Evolutionary conservation across 2,888 invertebrate genomes (phyloP).

Genomic region (Mythimna ferrago): DNA sequence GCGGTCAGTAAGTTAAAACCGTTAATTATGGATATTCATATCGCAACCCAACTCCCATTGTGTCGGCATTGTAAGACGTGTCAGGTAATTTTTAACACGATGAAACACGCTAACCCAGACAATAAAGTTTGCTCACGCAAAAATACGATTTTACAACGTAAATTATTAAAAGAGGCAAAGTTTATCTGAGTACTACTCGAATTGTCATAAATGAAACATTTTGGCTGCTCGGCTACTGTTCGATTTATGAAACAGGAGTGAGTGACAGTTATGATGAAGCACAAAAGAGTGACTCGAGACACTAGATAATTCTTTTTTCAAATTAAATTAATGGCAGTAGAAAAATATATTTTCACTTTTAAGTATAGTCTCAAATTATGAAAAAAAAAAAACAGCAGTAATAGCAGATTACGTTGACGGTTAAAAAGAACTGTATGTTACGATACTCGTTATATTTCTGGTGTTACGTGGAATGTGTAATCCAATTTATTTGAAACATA

Average conservation of each 20-base stretch:
- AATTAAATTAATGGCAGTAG: background rate
- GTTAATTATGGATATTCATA: slow-evolving; percentile 41
- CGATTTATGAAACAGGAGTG: background rate
- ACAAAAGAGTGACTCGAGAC: background rate
- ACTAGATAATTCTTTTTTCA: background rate
- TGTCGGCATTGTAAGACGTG: slow-evolving; percentile 55
- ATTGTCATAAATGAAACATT: background rate
- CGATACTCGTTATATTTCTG: slow-evolving; percentile 24
- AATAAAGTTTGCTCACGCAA: slow-evolving; percentile 50
- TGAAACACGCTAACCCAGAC: slow-evolving; percentile 43
- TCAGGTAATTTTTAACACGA: slow-evolving; percentile 64
- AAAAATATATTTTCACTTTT: slow-evolving; percentile 6
- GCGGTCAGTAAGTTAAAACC: slow-evolving; percentile 1
- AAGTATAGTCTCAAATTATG: slow-evolving; percentile 6
- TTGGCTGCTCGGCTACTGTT: background rate
- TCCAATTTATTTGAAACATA: slow-evolving; percentile 21
- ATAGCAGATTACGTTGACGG: slow-evolving; percentile 2
- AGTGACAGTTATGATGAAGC: slow-evolving; percentile 29
- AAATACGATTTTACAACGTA: slow-evolving; percentile 20
- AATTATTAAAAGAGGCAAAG: slow-evolving; percentile 16
- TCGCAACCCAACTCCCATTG: slow-evolving; percentile 32
- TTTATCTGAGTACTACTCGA: background rate
- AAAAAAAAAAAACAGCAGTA: background rate
- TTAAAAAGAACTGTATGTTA: slow-evolving; percentile 35
- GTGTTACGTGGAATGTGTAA: slow-evolving; percentile 28